Percentiles rank a stretch among this genome's conserved stretches.
phyloP scores from a whole-genome alignment of 2,113 vertebrate genomes.

The Brienomyrus longianalis region DNA sequence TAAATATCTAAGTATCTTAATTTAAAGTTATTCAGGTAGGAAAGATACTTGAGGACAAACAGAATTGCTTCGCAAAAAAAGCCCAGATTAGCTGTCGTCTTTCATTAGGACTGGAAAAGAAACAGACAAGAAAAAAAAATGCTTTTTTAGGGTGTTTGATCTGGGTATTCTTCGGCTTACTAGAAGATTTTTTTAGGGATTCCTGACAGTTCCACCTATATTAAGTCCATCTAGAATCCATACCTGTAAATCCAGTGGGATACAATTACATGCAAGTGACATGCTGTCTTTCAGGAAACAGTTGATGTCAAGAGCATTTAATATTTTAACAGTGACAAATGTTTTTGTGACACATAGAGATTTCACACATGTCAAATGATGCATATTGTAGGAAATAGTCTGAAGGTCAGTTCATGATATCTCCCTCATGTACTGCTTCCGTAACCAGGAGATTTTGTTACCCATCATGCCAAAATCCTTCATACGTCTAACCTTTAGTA shows the following conservation, averaged over 20 bases:
- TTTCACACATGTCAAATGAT: background rate
- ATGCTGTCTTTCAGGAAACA: conserved; percentile 11
- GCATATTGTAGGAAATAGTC: background rate
- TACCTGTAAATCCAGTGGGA: background rate
- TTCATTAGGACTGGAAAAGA: conserved; percentile 52
- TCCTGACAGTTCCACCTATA: conserved; percentile 27
- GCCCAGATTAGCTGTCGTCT: conserved; percentile 62
- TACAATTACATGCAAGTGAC: background rate
- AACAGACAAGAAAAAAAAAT: conserved; percentile 28
- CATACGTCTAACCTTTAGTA: background rate
- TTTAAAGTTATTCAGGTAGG: conserved; percentile 51
- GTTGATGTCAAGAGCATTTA: conserved; percentile 16
- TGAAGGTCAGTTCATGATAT: background rate
- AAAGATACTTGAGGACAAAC: conserved; percentile 42
- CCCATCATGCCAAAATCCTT: background rate
- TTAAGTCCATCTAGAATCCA: background rate
- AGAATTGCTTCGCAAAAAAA: conserved; percentile 45
- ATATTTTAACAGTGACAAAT: background rate
- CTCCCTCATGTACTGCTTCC: background rate
- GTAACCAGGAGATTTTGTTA: background rate
- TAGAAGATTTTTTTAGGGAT: background rate
- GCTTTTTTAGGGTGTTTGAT: conserved; percentile 31
- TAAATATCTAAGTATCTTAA: conserved; percentile 53
- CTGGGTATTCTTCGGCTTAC: conserved; percentile 19
- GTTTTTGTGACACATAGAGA: background rate